Evolutionary conservation across 2,888 invertebrate genomes (phyloP).

Genomic region (Ennomos quercinarius): DNA sequence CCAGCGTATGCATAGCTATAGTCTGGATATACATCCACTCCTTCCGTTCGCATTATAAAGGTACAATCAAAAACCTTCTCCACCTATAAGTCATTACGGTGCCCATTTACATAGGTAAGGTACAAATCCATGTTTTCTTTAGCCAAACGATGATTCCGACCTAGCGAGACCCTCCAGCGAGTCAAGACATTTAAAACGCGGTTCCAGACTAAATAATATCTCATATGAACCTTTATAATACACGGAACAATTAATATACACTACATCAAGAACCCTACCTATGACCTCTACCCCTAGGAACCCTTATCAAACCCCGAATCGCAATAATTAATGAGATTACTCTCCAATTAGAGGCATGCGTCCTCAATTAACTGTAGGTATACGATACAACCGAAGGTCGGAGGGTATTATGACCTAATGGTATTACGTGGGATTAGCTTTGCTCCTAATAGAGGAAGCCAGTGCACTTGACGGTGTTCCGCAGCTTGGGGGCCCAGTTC

Average conservation of each 20-base stretch:
- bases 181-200: not conserved
- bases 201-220: not conserved
- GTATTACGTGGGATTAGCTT: constrained; percentile 66
- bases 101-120: no score
- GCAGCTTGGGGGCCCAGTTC: constrained; percentile 47
- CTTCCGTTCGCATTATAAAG: no score
- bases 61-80: no score
- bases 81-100: no score
- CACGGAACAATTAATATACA: no score
- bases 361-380: constrained; percentile 60
- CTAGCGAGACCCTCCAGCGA: no score
- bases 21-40: no score
- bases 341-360: constrained; percentile 52
- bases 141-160: no score
- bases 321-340: constrained; percentile 35
- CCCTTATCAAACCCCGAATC: constrained; percentile 35
- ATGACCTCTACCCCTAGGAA: constrained; percentile 39
- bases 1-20: no score
- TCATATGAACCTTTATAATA: not conserved
- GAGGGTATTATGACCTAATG: constrained; percentile 68
- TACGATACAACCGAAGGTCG: constrained; percentile 61
- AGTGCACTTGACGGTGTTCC: constrained; percentile 69
- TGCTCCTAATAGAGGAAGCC: constrained; percentile 75
- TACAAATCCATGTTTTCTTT: no score
- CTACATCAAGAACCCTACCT: not conserved